phyloP scores from a whole-genome alignment of 2,888 invertebrate species.

The Sinotaia quadrata region DNA sequence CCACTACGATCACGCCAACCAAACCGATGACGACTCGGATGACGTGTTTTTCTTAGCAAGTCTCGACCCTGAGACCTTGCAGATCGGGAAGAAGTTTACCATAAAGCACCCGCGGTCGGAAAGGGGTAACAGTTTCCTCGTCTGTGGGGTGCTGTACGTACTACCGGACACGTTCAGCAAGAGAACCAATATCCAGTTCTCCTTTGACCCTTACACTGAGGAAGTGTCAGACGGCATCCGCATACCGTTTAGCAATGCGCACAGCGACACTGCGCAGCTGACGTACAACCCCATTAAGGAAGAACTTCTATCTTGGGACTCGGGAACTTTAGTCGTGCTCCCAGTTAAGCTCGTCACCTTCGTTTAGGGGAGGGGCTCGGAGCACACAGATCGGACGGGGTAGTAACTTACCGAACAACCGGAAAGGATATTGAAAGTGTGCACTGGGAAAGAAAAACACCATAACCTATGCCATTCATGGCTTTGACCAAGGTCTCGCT shows the following conservation, averaged over 20 bases:
- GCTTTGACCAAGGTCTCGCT: no score
- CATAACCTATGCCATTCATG: no score
- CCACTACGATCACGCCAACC: no score
- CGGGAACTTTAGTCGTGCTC: slow-evolving; percentile 92
- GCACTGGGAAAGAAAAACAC: no score
- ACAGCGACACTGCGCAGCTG: slow-evolving; percentile 90
- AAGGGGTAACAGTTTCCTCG: slow-evolving; percentile 95
- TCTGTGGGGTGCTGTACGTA: slow-evolving; percentile 95
- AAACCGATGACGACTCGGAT: no score
- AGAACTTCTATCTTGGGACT: slow-evolving; percentile 95
- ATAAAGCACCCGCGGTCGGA: slow-evolving; percentile 9
- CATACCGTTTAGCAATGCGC: slow-evolving; percentile 88
- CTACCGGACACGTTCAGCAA: slow-evolving; percentile 87
- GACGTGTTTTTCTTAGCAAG: slow-evolving; percentile 79
- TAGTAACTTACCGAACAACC: no score
- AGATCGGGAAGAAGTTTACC: slow-evolving; percentile 76
- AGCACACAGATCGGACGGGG: no score
- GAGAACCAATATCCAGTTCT: slow-evolving; percentile 91
- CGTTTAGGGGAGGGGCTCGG: no score
- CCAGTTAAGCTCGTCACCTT: slow-evolving; percentile 50
- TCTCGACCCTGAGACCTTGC: slow-evolving; percentile 77
- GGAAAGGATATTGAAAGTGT: no score
- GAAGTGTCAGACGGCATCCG: slow-evolving; percentile 76
- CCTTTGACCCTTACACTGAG: slow-evolving; percentile 90
- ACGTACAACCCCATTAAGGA: slow-evolving; percentile 74